phyloP scores from a whole-genome alignment of 1,140 invertebrate genomes.

The Branchinecta lindahli region DNA sequence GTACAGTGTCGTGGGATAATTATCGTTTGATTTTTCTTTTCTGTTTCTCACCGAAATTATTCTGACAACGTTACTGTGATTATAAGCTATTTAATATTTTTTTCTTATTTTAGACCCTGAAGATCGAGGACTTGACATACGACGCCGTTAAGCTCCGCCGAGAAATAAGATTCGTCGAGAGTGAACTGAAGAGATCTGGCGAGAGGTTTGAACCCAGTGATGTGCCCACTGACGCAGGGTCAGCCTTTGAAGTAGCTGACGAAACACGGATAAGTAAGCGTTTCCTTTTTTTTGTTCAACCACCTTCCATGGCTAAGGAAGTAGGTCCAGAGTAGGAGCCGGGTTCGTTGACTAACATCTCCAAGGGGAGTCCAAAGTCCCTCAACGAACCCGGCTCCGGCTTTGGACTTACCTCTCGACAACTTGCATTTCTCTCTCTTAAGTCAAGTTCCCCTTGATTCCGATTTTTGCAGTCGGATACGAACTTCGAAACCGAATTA shows the following conservation, averaged over 20 bases:
- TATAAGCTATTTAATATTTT: neutral
- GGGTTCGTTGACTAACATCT: too few species aligned
- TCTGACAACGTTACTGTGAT: neutral
- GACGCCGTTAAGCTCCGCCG: constrained; percentile 50
- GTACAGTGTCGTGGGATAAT: neutral
- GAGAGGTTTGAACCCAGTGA: neutral
- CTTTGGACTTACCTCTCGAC: too few species aligned
- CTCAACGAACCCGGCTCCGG: too few species aligned
- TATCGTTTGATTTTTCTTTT: neutral
- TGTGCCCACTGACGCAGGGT: constrained; percentile 12
- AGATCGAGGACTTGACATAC: constrained; percentile 53
- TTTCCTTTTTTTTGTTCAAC: too few species aligned
- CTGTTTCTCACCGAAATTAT: neutral
- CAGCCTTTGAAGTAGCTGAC: too few species aligned
- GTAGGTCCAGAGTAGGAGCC: too few species aligned
- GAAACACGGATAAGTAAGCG: too few species aligned
- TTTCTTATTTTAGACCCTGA: constrained; percentile 41
- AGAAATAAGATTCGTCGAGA: constrained; percentile 37
- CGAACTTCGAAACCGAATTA: neutral
- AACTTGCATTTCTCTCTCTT: too few species aligned
- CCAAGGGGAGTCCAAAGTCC: too few species aligned
- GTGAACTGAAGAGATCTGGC: neutral
- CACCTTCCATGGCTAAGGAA: too few species aligned
- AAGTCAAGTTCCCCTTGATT: too few species aligned
- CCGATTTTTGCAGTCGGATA: too few species aligned